Evolutionary conservation across 2,797 vertebrate species (phyloP), one percentile per base, ranked within the genome.

Genomic region (Megaceryle alcyon): DNA sequence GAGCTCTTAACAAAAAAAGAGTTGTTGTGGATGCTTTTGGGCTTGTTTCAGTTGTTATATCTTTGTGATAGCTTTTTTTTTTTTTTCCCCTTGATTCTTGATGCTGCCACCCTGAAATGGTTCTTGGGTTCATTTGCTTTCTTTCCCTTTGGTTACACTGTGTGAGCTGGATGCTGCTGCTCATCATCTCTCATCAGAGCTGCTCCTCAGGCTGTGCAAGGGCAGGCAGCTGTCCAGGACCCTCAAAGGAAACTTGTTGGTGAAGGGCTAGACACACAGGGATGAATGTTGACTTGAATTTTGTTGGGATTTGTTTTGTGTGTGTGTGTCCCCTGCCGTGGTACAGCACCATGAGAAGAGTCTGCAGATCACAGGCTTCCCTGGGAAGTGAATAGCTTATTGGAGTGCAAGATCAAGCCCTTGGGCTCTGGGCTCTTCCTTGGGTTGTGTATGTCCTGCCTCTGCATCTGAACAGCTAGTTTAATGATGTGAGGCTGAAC

Each of bases 401-500:
- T 63, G 76, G 20, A 23, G 29, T 37, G 60, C 10, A 63, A 61
- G 35, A 28, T 28, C 4, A 20, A 64, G 33, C 11, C 5, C 31
- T 11, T 48, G 9, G 79, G 79, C 41, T 3, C 0, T 11, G 35
- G 46, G 59, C 41, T 87, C 33, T 53, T 82, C 16, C 35, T 76
- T 0, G 2, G 4, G 28, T 10, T 57, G 9, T 28, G 3, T 29
- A 4, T n/a, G 2, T 39, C 7, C 37, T 46, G 25, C n/a, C 23
- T 23, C 14, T 66, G n/a, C 8, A 3, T 61, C 7, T 20, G 39
- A 53, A 78, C 63, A 65, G 43, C 17, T 37, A n/a, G 19, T 75
- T 69, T 35, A 69, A n/a, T 29, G 76, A 22, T 66, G 65, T 4
- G 56, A 79, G 21, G 60, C 43, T 82, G 29, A 69, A 5, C 43